Evolutionary conservation across 2,113 vertebrate genomes (phyloP).

Genomic region (Macrotis lagotis): DNA sequence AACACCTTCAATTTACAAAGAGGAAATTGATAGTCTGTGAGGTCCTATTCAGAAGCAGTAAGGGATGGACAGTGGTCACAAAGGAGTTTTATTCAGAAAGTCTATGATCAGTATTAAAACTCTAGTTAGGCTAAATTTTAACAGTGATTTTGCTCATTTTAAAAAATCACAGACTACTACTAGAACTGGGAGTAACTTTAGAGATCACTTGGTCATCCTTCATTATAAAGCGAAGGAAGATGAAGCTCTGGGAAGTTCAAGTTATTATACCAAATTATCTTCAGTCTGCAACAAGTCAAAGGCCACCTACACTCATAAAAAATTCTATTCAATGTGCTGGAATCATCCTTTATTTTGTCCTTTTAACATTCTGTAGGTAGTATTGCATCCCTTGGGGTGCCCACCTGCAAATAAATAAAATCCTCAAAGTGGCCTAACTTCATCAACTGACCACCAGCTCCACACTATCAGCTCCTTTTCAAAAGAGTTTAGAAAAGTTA

Average conservation of each 20-base stretch:
- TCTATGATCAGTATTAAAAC: background rate
- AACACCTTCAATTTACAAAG: background rate
- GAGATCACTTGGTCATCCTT: background rate
- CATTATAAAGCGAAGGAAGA: background rate
- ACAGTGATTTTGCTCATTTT: background rate
- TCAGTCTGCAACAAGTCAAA: background rate
- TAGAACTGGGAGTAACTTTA: background rate
- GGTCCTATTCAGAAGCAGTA: background rate
- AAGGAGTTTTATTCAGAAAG: background rate
- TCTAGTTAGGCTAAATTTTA: background rate
- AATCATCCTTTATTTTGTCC: background rate
- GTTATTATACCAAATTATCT: background rate
- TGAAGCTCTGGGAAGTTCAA: background rate
- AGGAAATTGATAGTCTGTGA: background rate
- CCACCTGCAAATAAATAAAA: background rate
- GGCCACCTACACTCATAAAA: background rate
- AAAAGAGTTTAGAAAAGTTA: background rate
- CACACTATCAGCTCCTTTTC: background rate
- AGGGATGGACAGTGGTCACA: background rate
- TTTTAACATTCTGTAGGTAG: background rate
- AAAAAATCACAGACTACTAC: background rate
- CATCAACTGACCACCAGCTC: background rate
- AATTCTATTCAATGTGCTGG: background rate
- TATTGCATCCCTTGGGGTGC: background rate
- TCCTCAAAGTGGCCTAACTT: background rate